These are phyloP conservation scores for Laterallus jamaicensis DNA, from an alignment of 2,113 vertebrate genomes.

Conservation along the genomic window DNA sequence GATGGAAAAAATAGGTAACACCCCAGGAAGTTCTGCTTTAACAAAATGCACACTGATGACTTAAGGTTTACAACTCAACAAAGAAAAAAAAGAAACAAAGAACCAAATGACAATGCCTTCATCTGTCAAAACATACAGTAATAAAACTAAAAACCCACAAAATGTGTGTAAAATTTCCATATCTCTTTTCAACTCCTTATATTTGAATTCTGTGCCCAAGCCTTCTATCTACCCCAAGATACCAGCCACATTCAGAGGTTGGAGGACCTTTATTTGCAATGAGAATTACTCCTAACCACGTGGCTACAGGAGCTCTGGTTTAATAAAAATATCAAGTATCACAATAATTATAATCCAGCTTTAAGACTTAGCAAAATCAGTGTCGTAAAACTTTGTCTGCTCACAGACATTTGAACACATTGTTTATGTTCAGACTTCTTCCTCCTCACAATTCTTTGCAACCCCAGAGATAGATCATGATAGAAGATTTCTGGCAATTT, in stretches of 20 bases:
- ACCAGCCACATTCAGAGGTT: neutral
- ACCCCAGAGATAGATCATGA: slow-evolving; percentile 7
- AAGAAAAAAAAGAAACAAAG: neutral
- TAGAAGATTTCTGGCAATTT: slow-evolving; percentile 16
- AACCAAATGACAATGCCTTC: neutral
- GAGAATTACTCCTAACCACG: neutral
- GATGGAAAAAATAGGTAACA: neutral
- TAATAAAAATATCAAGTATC: neutral
- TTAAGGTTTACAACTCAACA: neutral
- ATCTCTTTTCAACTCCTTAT: neutral
- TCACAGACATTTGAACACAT: neutral
- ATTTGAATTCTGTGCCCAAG: neutral
- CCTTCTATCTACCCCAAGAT: neutral
- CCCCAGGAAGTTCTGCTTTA: neutral
- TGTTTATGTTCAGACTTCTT: slow-evolving; percentile 9
- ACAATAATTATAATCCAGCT: neutral
- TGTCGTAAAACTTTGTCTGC: neutral
- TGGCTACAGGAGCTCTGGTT: neutral
- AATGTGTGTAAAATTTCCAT: neutral
- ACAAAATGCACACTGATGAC: neutral
- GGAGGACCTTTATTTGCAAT: neutral
- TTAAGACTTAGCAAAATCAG: neutral
- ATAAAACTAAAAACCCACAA: neutral
- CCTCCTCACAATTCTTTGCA: neutral
- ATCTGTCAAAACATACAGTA: neutral